These are phyloP conservation scores for Gambusia yucatana DNA, from an alignment of 2,797 vertebrate species.

Conservation along the genomic window DNA sequence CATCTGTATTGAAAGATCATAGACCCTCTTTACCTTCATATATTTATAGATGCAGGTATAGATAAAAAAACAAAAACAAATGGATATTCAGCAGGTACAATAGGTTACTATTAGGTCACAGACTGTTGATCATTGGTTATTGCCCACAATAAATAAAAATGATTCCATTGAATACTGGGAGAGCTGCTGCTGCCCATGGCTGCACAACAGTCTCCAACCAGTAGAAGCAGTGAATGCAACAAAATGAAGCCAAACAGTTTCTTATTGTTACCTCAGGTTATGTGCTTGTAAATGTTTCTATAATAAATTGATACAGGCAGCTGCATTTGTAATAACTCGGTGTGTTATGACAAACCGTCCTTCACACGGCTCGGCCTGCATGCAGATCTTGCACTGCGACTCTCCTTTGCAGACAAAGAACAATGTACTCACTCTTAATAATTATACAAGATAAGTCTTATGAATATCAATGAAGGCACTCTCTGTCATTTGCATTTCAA, in stretches of 20 bases:
- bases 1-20: neutral
- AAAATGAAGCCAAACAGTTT: neutral
- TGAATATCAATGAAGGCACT: slow-evolving; percentile 73
- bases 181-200: neutral
- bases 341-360: slow-evolving; percentile 43
- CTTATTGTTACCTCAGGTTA: slow-evolving; percentile 23
- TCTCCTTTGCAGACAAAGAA: slow-evolving; percentile 49
- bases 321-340: slow-evolving; percentile 33
- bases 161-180: neutral
- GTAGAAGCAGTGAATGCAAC: neutral
- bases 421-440: slow-evolving; percentile 62
- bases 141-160: neutral
- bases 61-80: neutral
- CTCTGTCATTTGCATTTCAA: slow-evolving; percentile 77
- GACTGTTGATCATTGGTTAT: neutral
- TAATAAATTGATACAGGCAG: slow-evolving; percentile 23
- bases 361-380: slow-evolving; percentile 14
- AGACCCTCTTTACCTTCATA: neutral
- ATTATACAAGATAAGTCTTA: slow-evolving; percentile 61
- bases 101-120: neutral
- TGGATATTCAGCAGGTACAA: neutral
- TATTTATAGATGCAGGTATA: neutral
- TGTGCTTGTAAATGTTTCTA: slow-evolving; percentile 32
- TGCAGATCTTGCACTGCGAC: slow-evolving; percentile 4
- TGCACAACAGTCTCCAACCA: neutral